Evolutionary conservation across 2,797 vertebrate species (phyloP), one percentile per base, ranked within the genome.

Genomic region (Pogonophryne albipinna): DNA sequence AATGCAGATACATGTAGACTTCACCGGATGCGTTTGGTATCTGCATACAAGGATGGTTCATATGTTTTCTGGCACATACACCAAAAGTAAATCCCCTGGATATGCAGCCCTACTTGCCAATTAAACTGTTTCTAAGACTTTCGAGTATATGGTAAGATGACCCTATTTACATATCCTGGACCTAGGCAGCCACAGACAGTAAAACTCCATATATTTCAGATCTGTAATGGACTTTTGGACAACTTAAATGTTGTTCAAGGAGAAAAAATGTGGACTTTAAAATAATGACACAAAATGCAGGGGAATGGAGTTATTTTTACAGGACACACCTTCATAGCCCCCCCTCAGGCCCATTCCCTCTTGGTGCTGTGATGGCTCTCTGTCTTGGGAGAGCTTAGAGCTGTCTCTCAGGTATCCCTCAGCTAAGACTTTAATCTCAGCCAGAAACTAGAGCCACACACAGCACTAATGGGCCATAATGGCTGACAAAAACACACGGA

Each of bases 381-480:
- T 79, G 78, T 85, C 81, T 78, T 78, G 71, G 42, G 45, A 51
- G 83, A 84, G 84, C 80, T 88, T 88, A 83, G 61, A 74, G 71
- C 83, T 85, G 90, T 91, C 89, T 87, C 89, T 89, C 85, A 88
- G 89, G 87, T 87, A 87, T 90, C 89, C 87, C 74, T 81, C 70
- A 66, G 74, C 82, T 90, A 93, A 93, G 90, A 93, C 92, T 84
- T 92, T 93, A 93, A 93, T 92, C 92, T 92, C 66, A 89, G 84
- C 74, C 85, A 92, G 87, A 93, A 93, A 92, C 85, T 85, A 85
- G 84, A 93, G 90, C 87, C 88, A 84, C 88, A 85, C 72, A 86
- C 76, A 59, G 78, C 74, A 73, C 85, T 92, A 90, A 91, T 91
- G 89, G 91, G 69, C 84, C 83, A 84, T 92, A 89, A 92, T 89